Percentiles rank a stretch among this genome's conserved stretches.
phyloP scores from a whole-genome alignment of 2,888 invertebrate species.

The Leptinotarsa rubiginosa region DNA sequence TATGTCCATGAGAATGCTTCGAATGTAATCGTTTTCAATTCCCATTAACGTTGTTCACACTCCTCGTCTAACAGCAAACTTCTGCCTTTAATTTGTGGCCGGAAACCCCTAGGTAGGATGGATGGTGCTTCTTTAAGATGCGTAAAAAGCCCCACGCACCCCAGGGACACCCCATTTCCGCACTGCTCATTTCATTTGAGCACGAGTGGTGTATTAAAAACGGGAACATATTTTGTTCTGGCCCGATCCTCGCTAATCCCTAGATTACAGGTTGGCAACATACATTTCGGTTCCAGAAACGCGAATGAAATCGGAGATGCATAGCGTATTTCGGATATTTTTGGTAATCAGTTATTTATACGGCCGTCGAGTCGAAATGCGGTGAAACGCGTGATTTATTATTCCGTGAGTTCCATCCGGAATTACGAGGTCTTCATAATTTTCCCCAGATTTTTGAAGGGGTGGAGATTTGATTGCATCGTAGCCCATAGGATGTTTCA shows the following conservation, averaged over 20 bases:
- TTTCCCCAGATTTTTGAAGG: too few species aligned
- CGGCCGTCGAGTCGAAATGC: neutral
- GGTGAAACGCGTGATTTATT: constrained; percentile 2
- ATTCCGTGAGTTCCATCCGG: too few species aligned
- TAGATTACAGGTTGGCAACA: constrained; percentile 11
- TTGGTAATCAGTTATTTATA: constrained; percentile 1
- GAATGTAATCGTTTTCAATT: constrained; percentile 9
- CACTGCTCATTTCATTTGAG: constrained; percentile 14
- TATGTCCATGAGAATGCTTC: neutral
- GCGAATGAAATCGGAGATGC: neutral
- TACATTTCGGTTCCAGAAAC: neutral
- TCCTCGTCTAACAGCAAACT: neutral
- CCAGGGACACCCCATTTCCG: constrained; percentile 9
- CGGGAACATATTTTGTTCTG: constrained; percentile 22
- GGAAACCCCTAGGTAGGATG: constrained; percentile 20
- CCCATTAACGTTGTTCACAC: neutral
- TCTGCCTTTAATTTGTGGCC: constrained; percentile 23
- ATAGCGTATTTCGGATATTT: constrained; percentile 1
- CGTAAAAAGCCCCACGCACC: constrained; percentile 20
- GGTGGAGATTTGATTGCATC: too few species aligned
- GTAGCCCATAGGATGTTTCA: too few species aligned
- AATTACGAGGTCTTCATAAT: too few species aligned
- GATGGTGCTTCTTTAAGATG: constrained; percentile 19
- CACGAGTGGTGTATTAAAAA: constrained; percentile 12
- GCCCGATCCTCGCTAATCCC: neutral